Conservation (phyloP, 2,113 vertebrate genomes). For the Notiomystis cincta region DNA sequence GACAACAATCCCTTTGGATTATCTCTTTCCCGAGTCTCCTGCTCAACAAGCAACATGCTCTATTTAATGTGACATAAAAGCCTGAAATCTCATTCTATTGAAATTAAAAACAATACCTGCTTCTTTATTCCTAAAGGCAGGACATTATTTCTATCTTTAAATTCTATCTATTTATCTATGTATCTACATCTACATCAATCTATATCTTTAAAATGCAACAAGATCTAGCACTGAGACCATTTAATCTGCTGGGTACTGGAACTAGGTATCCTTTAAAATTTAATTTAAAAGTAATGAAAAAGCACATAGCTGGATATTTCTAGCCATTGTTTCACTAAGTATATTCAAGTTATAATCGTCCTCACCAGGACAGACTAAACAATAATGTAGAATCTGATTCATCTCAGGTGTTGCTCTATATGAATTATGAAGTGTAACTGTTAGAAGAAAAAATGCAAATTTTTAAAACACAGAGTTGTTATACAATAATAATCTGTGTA, state of each 20-base stretch:
- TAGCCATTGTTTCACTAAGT: background rate
- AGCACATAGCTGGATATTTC: background rate
- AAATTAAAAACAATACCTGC: background rate
- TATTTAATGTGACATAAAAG: background rate
- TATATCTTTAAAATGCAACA: background rate
- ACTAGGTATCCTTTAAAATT: background rate
- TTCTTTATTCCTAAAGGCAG: background rate
- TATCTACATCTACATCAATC: background rate
- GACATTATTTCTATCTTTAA: background rate
- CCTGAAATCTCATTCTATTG: background rate
- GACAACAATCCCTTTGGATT: background rate
- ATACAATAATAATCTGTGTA: background rate
- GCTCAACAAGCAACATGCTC: background rate
- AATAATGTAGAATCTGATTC: background rate
- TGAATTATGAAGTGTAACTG: background rate
- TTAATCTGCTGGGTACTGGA: background rate
- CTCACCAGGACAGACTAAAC: background rate
- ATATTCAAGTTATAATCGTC: background rate
- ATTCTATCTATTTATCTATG: background rate
- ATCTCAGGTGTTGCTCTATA: background rate
- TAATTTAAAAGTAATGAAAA: conserved; percentile 17
- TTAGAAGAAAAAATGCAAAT: background rate
- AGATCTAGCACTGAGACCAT: background rate
- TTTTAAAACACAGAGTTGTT: background rate
- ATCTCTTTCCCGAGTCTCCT: background rate